A percentile compares a stretch with the other conserved stretches of the same genome.
Conservation (phyloP, 2,888 invertebrate genomes). For the Drosophila bunnanda region DNA sequence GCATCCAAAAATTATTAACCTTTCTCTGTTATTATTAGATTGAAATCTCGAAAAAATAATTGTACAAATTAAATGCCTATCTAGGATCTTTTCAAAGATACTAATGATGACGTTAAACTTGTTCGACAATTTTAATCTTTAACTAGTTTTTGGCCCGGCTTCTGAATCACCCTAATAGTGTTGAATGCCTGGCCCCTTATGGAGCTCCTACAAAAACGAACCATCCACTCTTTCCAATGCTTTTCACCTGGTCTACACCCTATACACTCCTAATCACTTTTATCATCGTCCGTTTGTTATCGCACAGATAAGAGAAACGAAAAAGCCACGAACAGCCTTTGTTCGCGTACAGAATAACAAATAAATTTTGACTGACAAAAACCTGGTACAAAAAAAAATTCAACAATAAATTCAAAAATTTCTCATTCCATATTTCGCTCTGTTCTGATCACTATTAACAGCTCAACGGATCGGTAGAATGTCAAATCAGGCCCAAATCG, state of each 20-base stretch:
- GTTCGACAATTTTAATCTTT: background rate
- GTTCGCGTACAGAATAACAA: slow-evolving; percentile 43
- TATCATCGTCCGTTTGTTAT: slow-evolving; percentile 61
- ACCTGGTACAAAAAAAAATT: slow-evolving; percentile 18
- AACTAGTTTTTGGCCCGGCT: background rate
- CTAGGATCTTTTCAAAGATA: background rate
- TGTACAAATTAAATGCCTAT: background rate
- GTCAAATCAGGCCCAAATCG: slow-evolving; percentile 85
- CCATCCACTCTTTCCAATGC: background rate
- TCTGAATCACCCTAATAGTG: slow-evolving; percentile 12
- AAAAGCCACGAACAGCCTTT: slow-evolving; percentile 47
- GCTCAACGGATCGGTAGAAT: slow-evolving; percentile 59
- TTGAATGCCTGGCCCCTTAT: background rate
- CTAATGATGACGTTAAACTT: background rate
- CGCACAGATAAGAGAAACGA: slow-evolving; percentile 61
- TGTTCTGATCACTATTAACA: slow-evolving; percentile 28
- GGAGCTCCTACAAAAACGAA: background rate
- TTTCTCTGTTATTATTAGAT: background rate
- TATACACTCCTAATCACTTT: slow-evolving; percentile 69
- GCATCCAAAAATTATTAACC: background rate
- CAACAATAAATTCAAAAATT: slow-evolving; percentile 37
- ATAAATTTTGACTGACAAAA: slow-evolving; percentile 22
- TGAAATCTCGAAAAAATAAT: background rate
- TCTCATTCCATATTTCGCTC: slow-evolving; percentile 13
- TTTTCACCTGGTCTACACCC: background rate